Evolutionary conservation across 2,797 vertebrate species (phyloP).

Genomic region (Tadarida brasiliensis): DNA sequence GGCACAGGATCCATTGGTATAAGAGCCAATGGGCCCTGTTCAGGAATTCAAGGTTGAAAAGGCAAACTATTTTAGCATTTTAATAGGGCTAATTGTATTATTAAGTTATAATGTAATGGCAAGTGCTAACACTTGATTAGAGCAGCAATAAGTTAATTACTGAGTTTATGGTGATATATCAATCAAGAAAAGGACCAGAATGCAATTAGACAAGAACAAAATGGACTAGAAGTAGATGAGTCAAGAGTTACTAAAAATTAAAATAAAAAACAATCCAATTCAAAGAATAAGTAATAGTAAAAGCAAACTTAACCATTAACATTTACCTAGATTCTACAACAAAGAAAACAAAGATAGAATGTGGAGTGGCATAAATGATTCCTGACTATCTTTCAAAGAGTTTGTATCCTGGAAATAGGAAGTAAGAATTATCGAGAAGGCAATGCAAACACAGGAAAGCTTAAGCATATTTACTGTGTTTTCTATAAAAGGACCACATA

Average conservation of each 20-base stretch:
- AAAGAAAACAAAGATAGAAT: neutral
- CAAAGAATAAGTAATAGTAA: slow-evolving; percentile 2
- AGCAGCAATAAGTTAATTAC: slow-evolving; percentile 72
- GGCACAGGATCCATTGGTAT: neutral
- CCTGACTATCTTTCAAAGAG: neutral
- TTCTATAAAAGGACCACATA: neutral
- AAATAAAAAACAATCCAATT: slow-evolving; percentile 64
- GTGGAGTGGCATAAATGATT: neutral
- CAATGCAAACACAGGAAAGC: neutral
- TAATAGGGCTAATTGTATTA: slow-evolving; percentile 55
- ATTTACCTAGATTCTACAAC: neutral
- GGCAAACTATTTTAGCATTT: slow-evolving; percentile 54
- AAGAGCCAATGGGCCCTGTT: slow-evolving; percentile 18
- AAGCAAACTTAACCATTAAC: slow-evolving; percentile 37
- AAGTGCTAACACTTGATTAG: slow-evolving; percentile 67
- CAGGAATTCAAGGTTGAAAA: slow-evolving; percentile 31
- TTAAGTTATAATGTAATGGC: slow-evolving; percentile 19
- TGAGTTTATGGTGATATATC: slow-evolving; percentile 59
- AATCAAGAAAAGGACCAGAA: slow-evolving; percentile 57
- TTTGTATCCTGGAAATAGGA: neutral
- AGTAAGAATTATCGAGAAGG: neutral
- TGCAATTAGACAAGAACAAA: slow-evolving; percentile 62
- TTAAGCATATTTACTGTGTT: neutral
- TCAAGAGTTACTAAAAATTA: slow-evolving; percentile 61
- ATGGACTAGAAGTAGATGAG: slow-evolving; percentile 56